Base-by-base conservation (phyloP, 2,113 vertebrate species). In the Apistogramma diplotaenia region DNA sequence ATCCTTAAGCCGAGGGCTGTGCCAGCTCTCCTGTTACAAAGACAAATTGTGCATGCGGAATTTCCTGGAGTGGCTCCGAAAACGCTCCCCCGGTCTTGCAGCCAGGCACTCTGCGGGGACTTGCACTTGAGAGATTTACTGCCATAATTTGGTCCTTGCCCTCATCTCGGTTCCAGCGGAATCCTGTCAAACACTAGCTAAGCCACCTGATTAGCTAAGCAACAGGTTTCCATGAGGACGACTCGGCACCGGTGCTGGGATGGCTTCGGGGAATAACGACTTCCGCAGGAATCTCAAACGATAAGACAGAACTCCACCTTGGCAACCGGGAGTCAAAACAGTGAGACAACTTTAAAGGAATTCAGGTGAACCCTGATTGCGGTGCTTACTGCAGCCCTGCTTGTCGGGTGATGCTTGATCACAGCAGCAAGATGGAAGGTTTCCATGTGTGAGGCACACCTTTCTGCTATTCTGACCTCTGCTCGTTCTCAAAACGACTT, bases 1-100 rank as follows among this genome's bases (percentile, higher is more conserved):
- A 94, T 94, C 89, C 93, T 89, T 83, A 86, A 90, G 79, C 85
- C 58, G 75, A 86, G 79, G 61, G 62, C 84, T 23, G 59, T 93
- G 93, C 93, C 93, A 94, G 87, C 79, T 91, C 89, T 91, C 86
- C 84, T 80, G 86, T 90, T 90, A 94, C 92, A 94, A 94, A 94
- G 92, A 93, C 90, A 94, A 93, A 94, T 90, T 95, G 91, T 93
- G 86, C 90, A 92, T 89, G 82, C 67, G 79, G 92, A 94, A 94
- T 91, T 93, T 94, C 79, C 89, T 92, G 91, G 89, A 91, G 85
- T 89, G 83, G 78, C 90, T 90, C 83, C 46, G 89, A 91, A 94
- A 93, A 93, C 23, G 33, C 88, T 81, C 79, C 83, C 87, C 53
- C 16, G 74, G 72, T 75, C 87, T 81, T 62, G 37, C 56, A 81